A percentile compares a stretch with the other conserved stretches of the same genome.
phyloP scores from a whole-genome alignment of 2,797 vertebrate genomes.

The Rhinichthys osculus region DNA sequence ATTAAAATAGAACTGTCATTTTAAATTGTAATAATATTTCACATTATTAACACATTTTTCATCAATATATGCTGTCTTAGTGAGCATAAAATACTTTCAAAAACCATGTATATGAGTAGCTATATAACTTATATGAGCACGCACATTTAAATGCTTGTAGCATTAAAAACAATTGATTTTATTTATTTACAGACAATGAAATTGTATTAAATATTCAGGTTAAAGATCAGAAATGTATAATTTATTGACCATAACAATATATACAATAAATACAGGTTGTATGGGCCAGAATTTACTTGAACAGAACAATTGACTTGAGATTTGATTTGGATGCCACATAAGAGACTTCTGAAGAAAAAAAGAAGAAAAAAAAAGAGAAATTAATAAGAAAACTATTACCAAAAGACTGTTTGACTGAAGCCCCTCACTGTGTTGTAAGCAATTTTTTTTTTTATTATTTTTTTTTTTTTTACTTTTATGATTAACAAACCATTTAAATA shows the following conservation, averaged over 20 bases:
- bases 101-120: not conserved
- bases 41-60: not conserved
- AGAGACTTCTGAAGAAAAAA: not conserved
- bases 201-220: not conserved
- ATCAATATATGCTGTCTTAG: not conserved
- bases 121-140: not conserved
- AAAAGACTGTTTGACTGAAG: not conserved
- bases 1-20: not conserved
- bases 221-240: not conserved
- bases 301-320: not conserved
- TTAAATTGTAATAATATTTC: not conserved
- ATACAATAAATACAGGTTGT: not conserved
- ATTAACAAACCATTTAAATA: not conserved
- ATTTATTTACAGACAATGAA: not conserved
- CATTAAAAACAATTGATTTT: not conserved
- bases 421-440: not conserved
- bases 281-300: not conserved
- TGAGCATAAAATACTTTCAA: not conserved
- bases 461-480: not conserved
- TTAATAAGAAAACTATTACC: not conserved
- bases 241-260: not conserved
- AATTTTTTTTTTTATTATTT: not conserved
- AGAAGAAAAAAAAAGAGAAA: no score
- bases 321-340: not conserved
- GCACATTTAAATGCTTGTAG: not conserved